Evolutionary conservation across 2,797 vertebrate genomes (phyloP).

Genomic region (Pogonophryne albipinna): DNA sequence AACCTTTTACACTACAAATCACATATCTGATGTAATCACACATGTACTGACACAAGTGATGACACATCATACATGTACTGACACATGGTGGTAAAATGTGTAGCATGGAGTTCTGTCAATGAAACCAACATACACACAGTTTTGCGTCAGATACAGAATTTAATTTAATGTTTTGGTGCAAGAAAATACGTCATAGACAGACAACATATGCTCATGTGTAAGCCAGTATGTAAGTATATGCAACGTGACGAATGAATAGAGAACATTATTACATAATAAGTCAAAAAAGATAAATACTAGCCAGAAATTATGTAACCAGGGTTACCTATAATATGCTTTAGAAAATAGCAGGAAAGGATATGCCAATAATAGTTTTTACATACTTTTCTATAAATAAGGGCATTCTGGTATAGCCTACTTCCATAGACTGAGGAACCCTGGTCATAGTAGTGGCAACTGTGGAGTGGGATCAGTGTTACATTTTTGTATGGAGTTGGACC

Average conservation of each 20-base stretch:
- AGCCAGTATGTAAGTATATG: not conserved
- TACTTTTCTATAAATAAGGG: not conserved
- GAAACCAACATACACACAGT: not conserved
- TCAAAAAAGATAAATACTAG: not conserved
- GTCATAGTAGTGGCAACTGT: conserved; percentile 32
- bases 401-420: not conserved
- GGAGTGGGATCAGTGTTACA: conserved; percentile 27
- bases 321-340: too few species aligned
- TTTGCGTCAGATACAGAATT: not conserved
- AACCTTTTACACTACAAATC: not conserved
- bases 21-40: not conserved
- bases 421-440: conserved; percentile 12
- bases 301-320: not conserved
- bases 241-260: not conserved
- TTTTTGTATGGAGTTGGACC: conserved; percentile 15
- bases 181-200: not conserved
- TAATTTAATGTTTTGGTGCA: not conserved
- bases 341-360: not conserved
- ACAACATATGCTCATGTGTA: not conserved
- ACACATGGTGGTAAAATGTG: not conserved
- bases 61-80: not conserved
- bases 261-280: not conserved
- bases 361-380: not conserved
- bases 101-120: not conserved
- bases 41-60: not conserved